These are phyloP conservation scores for Epicauta chinensis DNA, from an alignment of 1,140 invertebrate genomes.

Conservation along the genomic window DNA sequence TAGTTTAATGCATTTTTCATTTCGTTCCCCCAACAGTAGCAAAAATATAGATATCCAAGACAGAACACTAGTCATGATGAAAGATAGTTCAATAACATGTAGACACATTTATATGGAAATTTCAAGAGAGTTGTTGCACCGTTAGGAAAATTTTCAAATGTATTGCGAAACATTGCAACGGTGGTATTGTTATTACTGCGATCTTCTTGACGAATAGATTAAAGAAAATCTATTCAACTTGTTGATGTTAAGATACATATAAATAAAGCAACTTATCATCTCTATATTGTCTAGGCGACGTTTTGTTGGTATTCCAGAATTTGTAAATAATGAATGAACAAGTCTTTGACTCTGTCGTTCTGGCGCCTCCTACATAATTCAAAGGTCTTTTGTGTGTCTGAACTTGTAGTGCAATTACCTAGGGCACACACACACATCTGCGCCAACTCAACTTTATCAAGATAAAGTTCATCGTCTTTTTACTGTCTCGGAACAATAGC, in stretches of 20 bases:
- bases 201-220: no score
- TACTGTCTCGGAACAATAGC: no score
- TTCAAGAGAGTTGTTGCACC: background rate
- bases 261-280: no score
- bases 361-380: conserved; percentile 22
- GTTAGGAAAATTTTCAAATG: no score
- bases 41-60: conserved; percentile 2
- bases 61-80: background rate
- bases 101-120: conserved; percentile 17
- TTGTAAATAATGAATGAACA: conserved; percentile 19
- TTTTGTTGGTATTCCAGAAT: conserved; percentile 7
- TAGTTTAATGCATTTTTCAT: conserved; percentile 17
- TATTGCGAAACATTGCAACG: no score
- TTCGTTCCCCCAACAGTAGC: background rate
- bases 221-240: no score
- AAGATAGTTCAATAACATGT: background rate
- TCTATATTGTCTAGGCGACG: no score
- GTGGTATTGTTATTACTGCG: no score
- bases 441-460: no score
- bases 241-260: no score
- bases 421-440: conserved; percentile 4
- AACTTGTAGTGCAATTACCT: conserved; percentile 22
- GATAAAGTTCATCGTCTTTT: no score
- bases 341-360: conserved; percentile 12
- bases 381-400: conserved; percentile 17